Base-by-base conservation (phyloP, 2,113 vertebrate species). In the zebrafish (Danio rerio) region DNA sequence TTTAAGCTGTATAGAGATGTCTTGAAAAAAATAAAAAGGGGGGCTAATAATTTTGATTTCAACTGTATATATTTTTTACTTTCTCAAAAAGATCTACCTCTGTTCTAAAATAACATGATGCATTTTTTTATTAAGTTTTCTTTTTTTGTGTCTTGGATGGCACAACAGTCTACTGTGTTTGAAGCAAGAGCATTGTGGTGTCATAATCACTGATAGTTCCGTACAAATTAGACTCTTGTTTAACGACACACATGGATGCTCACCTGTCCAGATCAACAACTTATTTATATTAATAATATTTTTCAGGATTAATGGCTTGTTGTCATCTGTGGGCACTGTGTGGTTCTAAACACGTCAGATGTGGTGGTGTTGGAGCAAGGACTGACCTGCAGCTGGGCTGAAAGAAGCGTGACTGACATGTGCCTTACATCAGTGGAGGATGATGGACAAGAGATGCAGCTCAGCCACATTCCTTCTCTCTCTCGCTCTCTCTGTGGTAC, bases 371-470 rank as follows among this genome's bases (percentile, higher is more conserved):
- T 45, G 58, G 53, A 47, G 40, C 45, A 18, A 50, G 40, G 53
- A 78, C n/a, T 8, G 65, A 47, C 74, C 75, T 15, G 55, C 7
- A 43, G 78, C 61, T 18, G 31, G 18, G 2, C 65, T 80, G 20
- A 63, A 65, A 59, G 56, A 2, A 49, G 20, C 9, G 45, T 63
- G 59, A 63, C 20, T 81, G 81, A 65, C 53, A 62, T 7, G 61
- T 80, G 31, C 78, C 71, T 73, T 84, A n/a, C 56, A 81, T 74
- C 75, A 74, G 70, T 58, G 43, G 58, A 50, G 66, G 62, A 56
- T 83, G 72, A 80, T 61, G 71, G 69, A 84, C 59, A 70, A 21
- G 72, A 78, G 78, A 86, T 63, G 43, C 68, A 66, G 80, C 69
- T 31, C 21, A 9, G 73, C 86, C 43, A 58, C 85, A 85, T 86